These are phyloP conservation scores for Pollenia angustigena DNA, from an alignment of 2,888 invertebrate genomes.

Conservation along the genomic window DNA sequence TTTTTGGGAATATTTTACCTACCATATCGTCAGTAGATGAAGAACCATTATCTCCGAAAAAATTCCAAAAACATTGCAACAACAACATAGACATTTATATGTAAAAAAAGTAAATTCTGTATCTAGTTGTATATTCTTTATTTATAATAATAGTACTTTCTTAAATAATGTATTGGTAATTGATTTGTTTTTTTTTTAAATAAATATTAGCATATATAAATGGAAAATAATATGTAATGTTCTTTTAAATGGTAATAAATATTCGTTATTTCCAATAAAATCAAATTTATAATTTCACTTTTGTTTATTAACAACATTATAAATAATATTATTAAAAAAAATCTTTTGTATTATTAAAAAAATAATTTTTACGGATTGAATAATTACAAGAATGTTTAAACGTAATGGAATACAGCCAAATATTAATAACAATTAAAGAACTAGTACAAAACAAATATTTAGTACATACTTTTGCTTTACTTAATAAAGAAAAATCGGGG, in stretches of 20 bases:
- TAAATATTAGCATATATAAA: slow-evolving; percentile 64
- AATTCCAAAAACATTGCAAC: too few relatives aligned
- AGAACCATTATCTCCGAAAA: too few relatives aligned
- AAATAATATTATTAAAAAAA: slow-evolving; percentile 25
- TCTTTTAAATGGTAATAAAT: slow-evolving; percentile 32
- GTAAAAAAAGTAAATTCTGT: slow-evolving; percentile 18
- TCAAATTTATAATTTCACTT: slow-evolving; percentile 14
- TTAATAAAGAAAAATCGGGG: background rate
- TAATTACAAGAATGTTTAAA: slow-evolving; percentile 47
- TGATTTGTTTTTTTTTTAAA: slow-evolving; percentile 45
- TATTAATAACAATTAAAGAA: slow-evolving; percentile 47
- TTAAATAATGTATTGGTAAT: slow-evolving; percentile 64
- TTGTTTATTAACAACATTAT: slow-evolving; percentile 17
- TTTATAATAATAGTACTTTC: slow-evolving; percentile 64
- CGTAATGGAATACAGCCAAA: slow-evolving; percentile 27
- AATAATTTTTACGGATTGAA: slow-evolving; percentile 22
- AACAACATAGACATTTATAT: background rate
- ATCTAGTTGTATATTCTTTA: slow-evolving; percentile 67
- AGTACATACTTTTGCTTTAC: slow-evolving; percentile 18
- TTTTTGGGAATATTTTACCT: too few relatives aligned
- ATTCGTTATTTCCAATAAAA: slow-evolving; percentile 13
- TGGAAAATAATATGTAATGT: slow-evolving; percentile 35
- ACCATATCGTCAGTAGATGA: too few relatives aligned
- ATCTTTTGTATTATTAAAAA: slow-evolving; percentile 29
- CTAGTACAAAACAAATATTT: slow-evolving; percentile 20